Evolutionary conservation across 2,797 vertebrate genomes (phyloP), one percentile per base, ranked within the genome.

Genomic region (Hydrolagus colliei): DNA sequence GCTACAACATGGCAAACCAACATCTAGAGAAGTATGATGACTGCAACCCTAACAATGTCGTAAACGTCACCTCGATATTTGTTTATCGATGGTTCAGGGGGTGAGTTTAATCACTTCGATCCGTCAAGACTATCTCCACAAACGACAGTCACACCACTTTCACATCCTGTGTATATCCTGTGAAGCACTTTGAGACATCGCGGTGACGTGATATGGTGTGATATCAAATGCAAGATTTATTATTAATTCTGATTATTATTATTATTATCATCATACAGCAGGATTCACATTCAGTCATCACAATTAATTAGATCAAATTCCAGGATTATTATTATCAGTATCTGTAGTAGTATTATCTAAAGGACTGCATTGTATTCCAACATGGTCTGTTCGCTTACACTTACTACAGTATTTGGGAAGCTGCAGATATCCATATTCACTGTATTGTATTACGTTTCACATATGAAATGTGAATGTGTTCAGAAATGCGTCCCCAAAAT

Each of bases 251-350:
- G 2, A 52, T 52, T 52, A 52, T 52, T 52, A 52, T 52, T 5
- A n/a, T 27, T 27, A 27, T 27, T 27, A 77, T 77, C 61, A 77
- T 18, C 75, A 84, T 67, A 18, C 27, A 84, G 32, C 35, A 8
- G 27, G 63, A 84, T 52, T 84, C 27, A 84, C 68, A 67, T 41
- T 82, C 32, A 71, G 35, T 84, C 32, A 84, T 35, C 32, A 41
- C 68, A 84, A 84, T 84, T 27, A 27, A 27, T 27, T 27, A 27
- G 27, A 27, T 27, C 27, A 0, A 27, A 27, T 27, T 27, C 27
- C 27, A 27, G 27, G 27, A 27, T 27, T 27, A 27, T 27, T 27
- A 27, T 27, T 27, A 27, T 27, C 27, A 27, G 27, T 27, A 27
- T 27, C 27, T 27, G 27, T 27, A 27, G 27, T 27, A 27, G 27